Evolutionary conservation across 2,888 invertebrate species (phyloP).

Genomic region (Ormyrus rosae): DNA sequence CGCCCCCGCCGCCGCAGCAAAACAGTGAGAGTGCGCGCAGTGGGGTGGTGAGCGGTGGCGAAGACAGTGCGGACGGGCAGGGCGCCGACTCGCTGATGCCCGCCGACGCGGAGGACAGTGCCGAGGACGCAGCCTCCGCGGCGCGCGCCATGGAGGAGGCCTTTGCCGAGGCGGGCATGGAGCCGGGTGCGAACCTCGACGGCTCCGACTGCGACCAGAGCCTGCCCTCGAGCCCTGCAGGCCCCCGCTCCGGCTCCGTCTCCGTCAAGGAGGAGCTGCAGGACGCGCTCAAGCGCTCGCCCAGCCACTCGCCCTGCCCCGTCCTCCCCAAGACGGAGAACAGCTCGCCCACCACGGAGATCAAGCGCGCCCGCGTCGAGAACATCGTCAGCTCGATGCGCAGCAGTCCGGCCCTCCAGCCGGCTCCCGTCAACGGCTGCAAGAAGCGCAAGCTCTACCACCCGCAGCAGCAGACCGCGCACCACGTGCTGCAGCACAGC

Average conservation of each 20-base stretch:
- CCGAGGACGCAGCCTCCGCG: constrained; percentile 75
- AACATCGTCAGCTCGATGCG: constrained; percentile 96
- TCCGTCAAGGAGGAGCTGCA: constrained; percentile 73
- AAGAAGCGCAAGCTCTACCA: constrained; percentile 97
- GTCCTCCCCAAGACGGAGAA: constrained; percentile 70
- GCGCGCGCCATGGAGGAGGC: constrained; percentile 79
- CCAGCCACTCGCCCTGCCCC: constrained; percentile 73
- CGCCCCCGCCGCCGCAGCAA: constrained; percentile 69
- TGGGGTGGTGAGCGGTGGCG: constrained; percentile 74
- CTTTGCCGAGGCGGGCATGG: constrained; percentile 81
- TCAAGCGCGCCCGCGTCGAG: constrained; percentile 95
- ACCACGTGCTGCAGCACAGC: constrained; percentile 75
- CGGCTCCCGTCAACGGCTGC: constrained; percentile 87
- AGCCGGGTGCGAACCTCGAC: constrained; percentile 74
- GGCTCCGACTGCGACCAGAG: constrained; percentile 74
- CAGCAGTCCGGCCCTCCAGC: constrained; percentile 83
- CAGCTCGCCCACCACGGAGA: constrained; percentile 82
- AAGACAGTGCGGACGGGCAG: constrained; percentile 73
- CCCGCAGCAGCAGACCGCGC: constrained; percentile 92
- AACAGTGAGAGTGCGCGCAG: constrained; percentile 73
- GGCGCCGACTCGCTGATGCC: constrained; percentile 72
- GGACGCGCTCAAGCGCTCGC: constrained; percentile 71
- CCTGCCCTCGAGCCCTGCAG: constrained; percentile 71
- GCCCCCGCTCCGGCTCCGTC: constrained; percentile 72
- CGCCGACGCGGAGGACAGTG: constrained; percentile 74